phyloP scores from a whole-genome alignment of 2,888 invertebrate genomes.

The Amphipoea oculea region DNA sequence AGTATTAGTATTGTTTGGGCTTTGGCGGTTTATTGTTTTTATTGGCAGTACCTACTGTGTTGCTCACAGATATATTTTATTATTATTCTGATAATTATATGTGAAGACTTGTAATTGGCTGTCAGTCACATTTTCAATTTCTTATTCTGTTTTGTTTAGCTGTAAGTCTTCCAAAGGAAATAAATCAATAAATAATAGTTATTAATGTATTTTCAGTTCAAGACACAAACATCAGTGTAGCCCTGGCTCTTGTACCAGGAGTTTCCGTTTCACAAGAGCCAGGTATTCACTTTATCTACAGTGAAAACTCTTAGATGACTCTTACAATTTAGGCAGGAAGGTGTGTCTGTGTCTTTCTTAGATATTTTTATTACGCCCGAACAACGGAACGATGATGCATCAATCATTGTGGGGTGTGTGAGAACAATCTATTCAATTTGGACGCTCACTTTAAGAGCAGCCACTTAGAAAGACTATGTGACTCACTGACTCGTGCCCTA shows the following conservation, averaged over 20 bases:
- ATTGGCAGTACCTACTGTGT: no score
- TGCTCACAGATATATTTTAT: no score
- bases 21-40: no score
- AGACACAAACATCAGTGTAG: no score
- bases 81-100: no score
- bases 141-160: no score
- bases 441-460: slow-evolving; percentile 39
- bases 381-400: slow-evolving; percentile 55
- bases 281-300: neutral
- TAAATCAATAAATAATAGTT: no score
- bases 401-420: slow-evolving; percentile 40
- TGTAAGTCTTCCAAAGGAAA: no score
- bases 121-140: no score
- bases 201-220: no score
- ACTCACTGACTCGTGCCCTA: slow-evolving; percentile 57
- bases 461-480: slow-evolving; percentile 44
- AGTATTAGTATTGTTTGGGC: no score
- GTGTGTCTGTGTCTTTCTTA: slow-evolving; percentile 14
- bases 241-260: neutral
- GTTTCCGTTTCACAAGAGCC: neutral
- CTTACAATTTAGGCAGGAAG: slow-evolving; percentile 31
- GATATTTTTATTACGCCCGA: slow-evolving; percentile 14
- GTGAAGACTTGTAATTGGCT: no score
- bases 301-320: slow-evolving; percentile 15
- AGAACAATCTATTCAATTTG: slow-evolving; percentile 61